Conservation (phyloP, 1,140 invertebrate genomes). For the Aphis craccivora region DNA sequence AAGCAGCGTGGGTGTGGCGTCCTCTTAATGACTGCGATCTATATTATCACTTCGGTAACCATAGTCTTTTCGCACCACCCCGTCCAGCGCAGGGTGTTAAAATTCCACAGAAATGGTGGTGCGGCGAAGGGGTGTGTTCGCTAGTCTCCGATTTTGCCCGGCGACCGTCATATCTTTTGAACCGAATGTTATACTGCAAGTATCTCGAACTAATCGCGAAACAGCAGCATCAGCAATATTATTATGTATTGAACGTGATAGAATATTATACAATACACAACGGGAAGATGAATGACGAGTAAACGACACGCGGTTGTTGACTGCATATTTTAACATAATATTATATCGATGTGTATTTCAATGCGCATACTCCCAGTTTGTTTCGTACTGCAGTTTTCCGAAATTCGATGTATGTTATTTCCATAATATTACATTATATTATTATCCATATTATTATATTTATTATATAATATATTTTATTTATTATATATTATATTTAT, state of each 20-base stretch:
- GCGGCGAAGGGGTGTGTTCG: too few relatives aligned
- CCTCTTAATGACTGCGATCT: too few relatives aligned
- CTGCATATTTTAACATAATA: constrained; percentile 10
- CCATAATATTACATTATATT: too few relatives aligned
- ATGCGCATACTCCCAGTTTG: not conserved
- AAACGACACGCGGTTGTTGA: not conserved
- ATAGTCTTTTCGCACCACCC: too few relatives aligned
- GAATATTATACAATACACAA: not conserved
- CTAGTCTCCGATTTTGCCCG: not conserved
- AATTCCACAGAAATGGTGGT: too few relatives aligned
- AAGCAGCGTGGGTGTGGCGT: too few relatives aligned
- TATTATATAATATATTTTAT: too few relatives aligned
- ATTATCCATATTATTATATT: too few relatives aligned
- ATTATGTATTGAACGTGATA: not conserved
- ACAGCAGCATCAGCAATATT: not conserved
- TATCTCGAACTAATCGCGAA: not conserved
- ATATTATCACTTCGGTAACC: too few relatives aligned
- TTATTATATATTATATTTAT: too few relatives aligned
- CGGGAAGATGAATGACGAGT: not conserved
- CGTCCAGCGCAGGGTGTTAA: too few relatives aligned
- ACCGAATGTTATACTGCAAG: not conserved
- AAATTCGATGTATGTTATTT: not conserved
- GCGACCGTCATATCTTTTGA: not conserved
- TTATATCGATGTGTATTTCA: not conserved
- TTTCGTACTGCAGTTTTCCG: not conserved